A percentile compares a stretch with the other conserved stretches of the same genome.
Evolutionary conservation across 1,140 invertebrate species (phyloP).

Genomic region (Saccostrea echinata): DNA sequence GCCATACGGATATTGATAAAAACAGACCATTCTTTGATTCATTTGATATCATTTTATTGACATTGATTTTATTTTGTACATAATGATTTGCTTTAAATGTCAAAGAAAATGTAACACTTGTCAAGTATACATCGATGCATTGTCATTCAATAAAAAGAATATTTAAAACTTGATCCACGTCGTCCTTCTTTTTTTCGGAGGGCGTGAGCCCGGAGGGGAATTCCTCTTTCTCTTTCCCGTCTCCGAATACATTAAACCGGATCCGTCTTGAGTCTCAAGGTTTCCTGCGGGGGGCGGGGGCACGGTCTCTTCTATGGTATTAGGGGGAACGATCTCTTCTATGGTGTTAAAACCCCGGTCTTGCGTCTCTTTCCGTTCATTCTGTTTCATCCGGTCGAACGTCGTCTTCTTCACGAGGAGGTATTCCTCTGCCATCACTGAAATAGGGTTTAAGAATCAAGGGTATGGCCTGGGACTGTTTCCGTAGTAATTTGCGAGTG

Average conservation of each 20-base stretch:
- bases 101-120: not conserved
- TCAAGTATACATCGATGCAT: no score
- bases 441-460: conserved; percentile 30
- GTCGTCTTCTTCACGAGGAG: conserved; percentile 28
- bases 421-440: conserved; percentile 34
- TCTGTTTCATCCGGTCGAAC: conserved; percentile 39
- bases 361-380: not conserved
- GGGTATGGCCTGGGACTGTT: not conserved
- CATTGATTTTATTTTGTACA: not conserved
- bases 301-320: not conserved
- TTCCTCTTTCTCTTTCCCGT: conserved; percentile 4
- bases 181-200: conserved; percentile 18
- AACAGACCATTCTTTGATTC: not conserved
- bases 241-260: not conserved
- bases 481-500: not conserved
- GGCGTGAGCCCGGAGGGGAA: not conserved
- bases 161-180: not conserved
- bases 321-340: not conserved
- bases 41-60: conserved; percentile 40
- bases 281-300: not conserved
- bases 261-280: not conserved
- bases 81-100: not conserved
- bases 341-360: not conserved
- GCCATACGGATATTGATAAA: conserved; percentile 44
- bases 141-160: no score